These are phyloP conservation scores for Drosophila navojoa DNA, from an alignment of 1,140 invertebrate genomes.

Conservation along the genomic window DNA sequence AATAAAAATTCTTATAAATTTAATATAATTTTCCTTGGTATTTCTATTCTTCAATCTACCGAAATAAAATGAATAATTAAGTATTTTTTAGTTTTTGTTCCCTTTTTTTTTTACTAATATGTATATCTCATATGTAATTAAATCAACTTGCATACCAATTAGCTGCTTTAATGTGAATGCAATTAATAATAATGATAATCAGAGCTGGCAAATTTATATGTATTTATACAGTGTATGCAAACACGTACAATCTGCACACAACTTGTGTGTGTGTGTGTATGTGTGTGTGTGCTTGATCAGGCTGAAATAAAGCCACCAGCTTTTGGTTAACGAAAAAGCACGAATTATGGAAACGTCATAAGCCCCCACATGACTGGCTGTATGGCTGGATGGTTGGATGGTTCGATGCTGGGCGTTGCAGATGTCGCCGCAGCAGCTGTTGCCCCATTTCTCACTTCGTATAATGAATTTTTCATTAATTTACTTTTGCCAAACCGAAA, in stretches of 20 bases:
- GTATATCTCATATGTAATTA: not conserved
- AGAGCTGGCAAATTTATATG: not conserved
- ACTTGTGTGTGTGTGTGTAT: slow-evolving; percentile 10
- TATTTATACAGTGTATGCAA: not conserved
- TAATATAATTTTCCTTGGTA: too few relatives aligned
- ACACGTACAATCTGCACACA: not conserved
- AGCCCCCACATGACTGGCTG: not conserved
- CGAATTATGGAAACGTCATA: slow-evolving; percentile 22
- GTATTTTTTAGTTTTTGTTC: too few relatives aligned
- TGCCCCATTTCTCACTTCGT: slow-evolving; percentile 15
- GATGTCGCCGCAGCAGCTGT: slow-evolving; percentile 20
- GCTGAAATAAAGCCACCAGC: slow-evolving; percentile 55
- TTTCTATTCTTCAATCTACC: too few relatives aligned
- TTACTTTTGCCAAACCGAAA: slow-evolving; percentile 34
- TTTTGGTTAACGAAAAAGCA: slow-evolving; percentile 40
- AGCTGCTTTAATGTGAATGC: not conserved
- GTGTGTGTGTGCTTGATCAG: slow-evolving; percentile 59
- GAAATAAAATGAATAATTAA: too few relatives aligned
- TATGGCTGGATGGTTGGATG: too few relatives aligned
- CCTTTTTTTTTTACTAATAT: not conserved
- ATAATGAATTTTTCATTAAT: slow-evolving; percentile 44
- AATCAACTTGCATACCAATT: not conserved
- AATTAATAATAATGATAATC: slow-evolving; percentile 6
- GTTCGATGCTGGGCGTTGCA: not conserved
- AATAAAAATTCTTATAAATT: too few relatives aligned